phyloP scores from a whole-genome alignment of 2,113 vertebrate genomes.

The Sterna hirundo region DNA sequence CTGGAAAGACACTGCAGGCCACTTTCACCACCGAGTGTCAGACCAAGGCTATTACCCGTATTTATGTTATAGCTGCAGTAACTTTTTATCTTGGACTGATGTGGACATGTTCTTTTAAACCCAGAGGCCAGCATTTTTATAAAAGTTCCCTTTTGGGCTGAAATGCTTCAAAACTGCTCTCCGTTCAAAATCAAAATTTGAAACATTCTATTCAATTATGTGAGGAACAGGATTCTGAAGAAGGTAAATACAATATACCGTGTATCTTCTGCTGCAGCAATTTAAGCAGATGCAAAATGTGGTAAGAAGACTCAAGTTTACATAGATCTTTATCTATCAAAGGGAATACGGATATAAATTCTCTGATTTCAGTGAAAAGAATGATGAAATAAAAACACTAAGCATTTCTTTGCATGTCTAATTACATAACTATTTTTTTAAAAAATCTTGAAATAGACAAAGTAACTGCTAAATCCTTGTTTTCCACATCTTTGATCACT shows the following conservation, averaged over 20 bases:
- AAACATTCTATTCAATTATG: background rate
- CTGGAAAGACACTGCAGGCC: background rate
- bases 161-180: background rate
- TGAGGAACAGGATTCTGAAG: background rate
- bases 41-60: background rate
- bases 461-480: background rate
- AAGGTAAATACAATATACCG: background rate
- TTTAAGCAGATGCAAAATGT: background rate
- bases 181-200: background rate
- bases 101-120: background rate
- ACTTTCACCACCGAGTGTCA: background rate
- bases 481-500: background rate
- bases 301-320: background rate
- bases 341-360: background rate
- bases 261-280: background rate
- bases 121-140: background rate
- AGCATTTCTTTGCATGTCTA: background rate
- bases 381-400: background rate
- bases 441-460: background rate
- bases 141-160: background rate
- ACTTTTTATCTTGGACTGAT: background rate
- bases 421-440: background rate
- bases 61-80: background rate
- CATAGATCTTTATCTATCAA: background rate
- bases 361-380: background rate